A percentile compares a stretch with the other conserved stretches of the same genome.
phyloP scores from a whole-genome alignment of 2,113 vertebrate species.

The Propithecus coquereli region DNA sequence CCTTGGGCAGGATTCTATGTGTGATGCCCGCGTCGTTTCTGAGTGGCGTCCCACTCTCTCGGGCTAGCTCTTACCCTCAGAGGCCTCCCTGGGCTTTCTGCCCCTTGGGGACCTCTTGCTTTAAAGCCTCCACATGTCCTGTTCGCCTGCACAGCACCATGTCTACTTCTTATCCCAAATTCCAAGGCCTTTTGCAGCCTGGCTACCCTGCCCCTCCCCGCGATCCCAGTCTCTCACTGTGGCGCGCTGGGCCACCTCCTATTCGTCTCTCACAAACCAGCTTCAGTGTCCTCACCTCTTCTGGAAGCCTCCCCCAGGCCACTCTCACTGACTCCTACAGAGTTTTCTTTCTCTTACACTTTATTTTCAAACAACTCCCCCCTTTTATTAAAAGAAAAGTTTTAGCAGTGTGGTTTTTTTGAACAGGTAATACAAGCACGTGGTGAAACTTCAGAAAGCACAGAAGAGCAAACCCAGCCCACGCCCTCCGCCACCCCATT shows the following conservation, averaged over 20 bases:
- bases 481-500: no score
- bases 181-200: no score
- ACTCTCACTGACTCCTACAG: neutral
- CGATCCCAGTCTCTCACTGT: no score
- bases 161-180: neutral
- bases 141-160: no score
- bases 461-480: accelerated
- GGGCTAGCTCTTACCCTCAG: neutral
- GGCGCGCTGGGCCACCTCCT: neutral
- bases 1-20: neutral
- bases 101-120: neutral
- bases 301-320: neutral
- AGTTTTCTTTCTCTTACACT: neutral
- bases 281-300: neutral
- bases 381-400: neutral
- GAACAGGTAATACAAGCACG: neutral
- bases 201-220: accelerated
- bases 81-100: neutral
- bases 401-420: neutral
- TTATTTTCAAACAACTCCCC: neutral
- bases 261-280: neutral
- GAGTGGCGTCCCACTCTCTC: neutral
- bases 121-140: neutral
- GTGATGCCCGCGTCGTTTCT: accelerated
- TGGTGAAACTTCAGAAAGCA: neutral